phyloP scores from a whole-genome alignment of 2,888 invertebrate species.

The Galerucella calmariensis region DNA sequence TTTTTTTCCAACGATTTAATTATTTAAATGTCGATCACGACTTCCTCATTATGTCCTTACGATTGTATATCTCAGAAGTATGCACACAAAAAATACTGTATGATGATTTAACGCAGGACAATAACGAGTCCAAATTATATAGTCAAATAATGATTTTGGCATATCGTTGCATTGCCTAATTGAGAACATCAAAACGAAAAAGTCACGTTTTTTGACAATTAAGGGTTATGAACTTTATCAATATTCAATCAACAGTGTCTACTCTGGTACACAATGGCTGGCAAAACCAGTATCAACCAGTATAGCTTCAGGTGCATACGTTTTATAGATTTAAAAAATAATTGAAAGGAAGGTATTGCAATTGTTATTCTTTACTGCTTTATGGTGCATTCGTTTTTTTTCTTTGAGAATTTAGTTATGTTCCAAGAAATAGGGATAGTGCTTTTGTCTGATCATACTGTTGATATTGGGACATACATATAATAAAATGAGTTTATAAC shows the following conservation, averaged over 20 bases:
- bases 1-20: background rate
- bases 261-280: constrained; percentile 25
- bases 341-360: no score
- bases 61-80: constrained; percentile 9
- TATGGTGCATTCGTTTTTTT: no score
- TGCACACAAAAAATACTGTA: background rate
- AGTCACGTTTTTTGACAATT: constrained; percentile 39
- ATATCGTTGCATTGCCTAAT: constrained; percentile 38
- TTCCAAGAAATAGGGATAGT: no score
- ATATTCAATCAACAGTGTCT: constrained; percentile 20
- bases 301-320: background rate
- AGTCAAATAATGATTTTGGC: constrained; percentile 31
- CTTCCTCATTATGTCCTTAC: constrained; percentile 11
- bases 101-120: constrained; percentile 14
- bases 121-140: constrained; percentile 29
- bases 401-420: no score
- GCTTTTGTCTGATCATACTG: no score
- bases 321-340: no score
- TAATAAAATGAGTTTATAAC: no score
- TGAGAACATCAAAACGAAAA: constrained; percentile 30
- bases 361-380: no score
- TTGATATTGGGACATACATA: no score
- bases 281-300: constrained; percentile 14
- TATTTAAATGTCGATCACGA: constrained; percentile 6
- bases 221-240: constrained; percentile 26